phyloP scores from a whole-genome alignment of 2,797 vertebrate genomes.

The Gymnodraco acuticeps region DNA sequence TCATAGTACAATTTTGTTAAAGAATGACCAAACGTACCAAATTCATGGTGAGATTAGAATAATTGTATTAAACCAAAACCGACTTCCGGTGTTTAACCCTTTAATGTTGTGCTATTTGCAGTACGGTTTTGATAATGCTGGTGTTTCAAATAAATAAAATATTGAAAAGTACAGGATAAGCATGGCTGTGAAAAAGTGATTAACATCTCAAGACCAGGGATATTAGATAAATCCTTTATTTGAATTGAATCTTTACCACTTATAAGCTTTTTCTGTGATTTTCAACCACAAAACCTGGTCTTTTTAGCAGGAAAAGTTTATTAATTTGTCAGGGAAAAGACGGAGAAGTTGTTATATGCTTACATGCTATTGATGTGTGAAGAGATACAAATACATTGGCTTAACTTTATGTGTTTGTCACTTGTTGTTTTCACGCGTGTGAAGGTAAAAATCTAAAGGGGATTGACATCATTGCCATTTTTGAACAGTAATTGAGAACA shows the following conservation, averaged over 20 bases:
- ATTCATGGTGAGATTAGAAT: conserved; percentile 4
- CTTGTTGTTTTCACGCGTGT: neutral
- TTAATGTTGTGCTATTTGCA: too few relatives aligned
- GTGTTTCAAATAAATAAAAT: neutral
- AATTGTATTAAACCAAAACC: conserved; percentile 1
- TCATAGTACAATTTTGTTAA: neutral
- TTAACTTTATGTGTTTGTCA: too few relatives aligned
- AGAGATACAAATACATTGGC: too few relatives aligned
- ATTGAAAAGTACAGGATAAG: neutral
- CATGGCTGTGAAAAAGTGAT: neutral
- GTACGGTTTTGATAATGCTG: neutral
- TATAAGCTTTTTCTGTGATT: neutral
- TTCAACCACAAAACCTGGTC: neutral
- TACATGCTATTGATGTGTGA: too few relatives aligned
- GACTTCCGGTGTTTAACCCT: neutral
- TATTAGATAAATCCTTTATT: too few relatives aligned
- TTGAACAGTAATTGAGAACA: neutral
- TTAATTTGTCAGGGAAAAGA: neutral
- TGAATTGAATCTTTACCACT: neutral
- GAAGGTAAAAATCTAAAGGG: too few relatives aligned
- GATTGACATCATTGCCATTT: too few relatives aligned
- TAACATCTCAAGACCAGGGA: too few relatives aligned
- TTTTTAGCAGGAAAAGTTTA: neutral
- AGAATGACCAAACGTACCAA: neutral
- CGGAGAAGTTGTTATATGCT: too few relatives aligned